phyloP scores from a whole-genome alignment of 2,888 invertebrate species.

The Parasteatoda lunata region DNA sequence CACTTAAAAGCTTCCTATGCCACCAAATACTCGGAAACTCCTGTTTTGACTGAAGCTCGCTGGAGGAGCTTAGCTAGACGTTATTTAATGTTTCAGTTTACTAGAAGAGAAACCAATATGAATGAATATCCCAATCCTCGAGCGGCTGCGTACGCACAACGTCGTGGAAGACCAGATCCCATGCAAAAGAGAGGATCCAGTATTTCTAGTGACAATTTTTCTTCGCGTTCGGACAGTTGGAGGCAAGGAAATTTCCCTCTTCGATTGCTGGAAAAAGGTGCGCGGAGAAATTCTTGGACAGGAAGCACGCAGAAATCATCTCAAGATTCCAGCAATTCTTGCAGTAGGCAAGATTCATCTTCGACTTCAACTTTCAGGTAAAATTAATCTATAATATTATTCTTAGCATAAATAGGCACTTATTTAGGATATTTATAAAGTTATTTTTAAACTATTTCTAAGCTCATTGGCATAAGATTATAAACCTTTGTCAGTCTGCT shows the following conservation, averaged over 20 bases:
- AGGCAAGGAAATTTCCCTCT: slow-evolving; percentile 80
- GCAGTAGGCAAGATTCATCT: slow-evolving; percentile 92
- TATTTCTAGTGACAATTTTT: slow-evolving; percentile 87
- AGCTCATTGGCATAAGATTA: too few species aligned
- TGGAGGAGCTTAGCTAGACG: slow-evolving; percentile 68
- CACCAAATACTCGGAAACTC: slow-evolving; percentile 5
- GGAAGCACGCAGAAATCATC: slow-evolving; percentile 88
- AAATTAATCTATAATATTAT: not conserved
- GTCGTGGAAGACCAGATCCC: slow-evolving; percentile 28
- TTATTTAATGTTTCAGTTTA: slow-evolving; percentile 65
- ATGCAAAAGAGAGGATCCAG: slow-evolving; percentile 80
- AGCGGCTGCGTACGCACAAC: slow-evolving; percentile 79
- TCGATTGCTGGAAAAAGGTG: slow-evolving; percentile 80
- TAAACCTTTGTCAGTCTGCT: too few species aligned
- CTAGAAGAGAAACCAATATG: slow-evolving; percentile 45
- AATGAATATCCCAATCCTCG: slow-evolving; percentile 81
- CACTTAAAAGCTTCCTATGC: slow-evolving; percentile 33
- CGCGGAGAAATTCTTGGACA: slow-evolving; percentile 78
- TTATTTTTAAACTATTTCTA: too few species aligned
- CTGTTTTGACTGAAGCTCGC: slow-evolving; percentile 36
- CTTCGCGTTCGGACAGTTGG: slow-evolving; percentile 91
- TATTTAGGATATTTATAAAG: too few species aligned
- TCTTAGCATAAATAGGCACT: too few species aligned
- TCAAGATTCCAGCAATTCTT: slow-evolving; percentile 92
- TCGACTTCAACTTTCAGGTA: slow-evolving; percentile 90